These are phyloP conservation scores for Dryobota labecula DNA, from an alignment of 2,888 invertebrate species.

Conservation along the genomic window DNA sequence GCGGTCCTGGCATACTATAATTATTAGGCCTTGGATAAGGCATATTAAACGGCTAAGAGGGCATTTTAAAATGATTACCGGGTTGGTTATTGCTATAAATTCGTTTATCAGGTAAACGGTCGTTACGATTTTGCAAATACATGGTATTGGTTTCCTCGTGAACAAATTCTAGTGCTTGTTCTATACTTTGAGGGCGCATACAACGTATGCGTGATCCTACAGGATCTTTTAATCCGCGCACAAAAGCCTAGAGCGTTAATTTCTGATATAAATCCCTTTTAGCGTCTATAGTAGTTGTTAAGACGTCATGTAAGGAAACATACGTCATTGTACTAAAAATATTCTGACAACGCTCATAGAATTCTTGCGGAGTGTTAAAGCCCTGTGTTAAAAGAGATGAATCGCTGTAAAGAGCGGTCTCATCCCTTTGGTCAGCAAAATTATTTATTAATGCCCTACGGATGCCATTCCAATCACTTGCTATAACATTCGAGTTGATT, in stretches of 20 bases:
- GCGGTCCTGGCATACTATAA: background rate
- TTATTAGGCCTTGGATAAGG: background rate
- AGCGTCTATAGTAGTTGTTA: background rate
- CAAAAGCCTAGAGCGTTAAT: background rate
- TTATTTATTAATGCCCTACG: background rate
- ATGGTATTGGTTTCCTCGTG: background rate
- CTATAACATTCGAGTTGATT: background rate
- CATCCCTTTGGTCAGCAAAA: background rate
- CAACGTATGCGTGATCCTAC: background rate
- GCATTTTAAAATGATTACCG: background rate
- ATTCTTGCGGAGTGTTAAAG: slow-evolving; percentile 1
- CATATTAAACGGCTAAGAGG: background rate
- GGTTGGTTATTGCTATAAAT: background rate
- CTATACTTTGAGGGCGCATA: background rate
- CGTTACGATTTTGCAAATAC: slow-evolving; percentile 1
- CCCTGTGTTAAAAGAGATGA: slow-evolving; percentile 7
- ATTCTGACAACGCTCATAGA: background rate
- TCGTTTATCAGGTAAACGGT: background rate
- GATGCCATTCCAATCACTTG: background rate
- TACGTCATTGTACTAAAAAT: background rate
- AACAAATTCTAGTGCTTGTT: background rate
- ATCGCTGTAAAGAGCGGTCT: background rate
- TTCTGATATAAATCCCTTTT: background rate
- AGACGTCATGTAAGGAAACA: background rate
- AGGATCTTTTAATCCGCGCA: background rate